Percentiles rank a stretch among this genome's conserved stretches.
phyloP scores from a whole-genome alignment of 2,113 vertebrate genomes.

The Hipposideros armiger region DNA sequence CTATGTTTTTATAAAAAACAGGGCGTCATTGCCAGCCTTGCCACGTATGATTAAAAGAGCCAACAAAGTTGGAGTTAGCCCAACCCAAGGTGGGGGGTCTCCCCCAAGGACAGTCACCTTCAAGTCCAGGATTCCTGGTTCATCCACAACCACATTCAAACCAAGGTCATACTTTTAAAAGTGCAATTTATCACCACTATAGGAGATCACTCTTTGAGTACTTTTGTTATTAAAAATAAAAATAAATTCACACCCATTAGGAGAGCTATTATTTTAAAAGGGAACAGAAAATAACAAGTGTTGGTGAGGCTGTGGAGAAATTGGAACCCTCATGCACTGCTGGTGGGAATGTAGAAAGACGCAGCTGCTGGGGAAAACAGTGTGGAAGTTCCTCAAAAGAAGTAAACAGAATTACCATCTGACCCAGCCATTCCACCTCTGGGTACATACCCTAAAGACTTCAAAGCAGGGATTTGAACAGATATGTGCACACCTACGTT shows the following conservation, averaged over 20 bases:
- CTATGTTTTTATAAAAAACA: not conserved
- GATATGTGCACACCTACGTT: not conserved
- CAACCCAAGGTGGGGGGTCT: not conserved
- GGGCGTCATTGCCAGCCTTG: not conserved
- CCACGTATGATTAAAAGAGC: not conserved
- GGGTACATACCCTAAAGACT: not conserved
- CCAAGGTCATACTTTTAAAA: not conserved
- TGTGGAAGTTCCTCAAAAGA: not conserved
- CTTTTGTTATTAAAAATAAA: not conserved
- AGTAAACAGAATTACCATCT: not conserved
- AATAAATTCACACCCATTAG: not conserved
- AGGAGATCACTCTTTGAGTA: not conserved
- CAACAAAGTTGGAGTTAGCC: not conserved
- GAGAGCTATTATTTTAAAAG: not conserved
- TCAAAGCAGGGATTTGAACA: not conserved
- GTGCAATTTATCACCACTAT: not conserved
- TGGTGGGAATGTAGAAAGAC: not conserved
- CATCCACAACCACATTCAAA: not conserved
- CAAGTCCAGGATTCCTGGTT: not conserved
- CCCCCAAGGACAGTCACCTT: not conserved
- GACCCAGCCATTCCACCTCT: not conserved
- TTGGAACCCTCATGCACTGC: too few relatives aligned
- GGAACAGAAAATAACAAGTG: not conserved
- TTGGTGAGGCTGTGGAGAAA: not conserved
- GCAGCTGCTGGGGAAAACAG: too few relatives aligned